phyloP scores from a whole-genome alignment of 35 echinoderm and acorn worm species.

The Ophioderma brevispina region DNA sequence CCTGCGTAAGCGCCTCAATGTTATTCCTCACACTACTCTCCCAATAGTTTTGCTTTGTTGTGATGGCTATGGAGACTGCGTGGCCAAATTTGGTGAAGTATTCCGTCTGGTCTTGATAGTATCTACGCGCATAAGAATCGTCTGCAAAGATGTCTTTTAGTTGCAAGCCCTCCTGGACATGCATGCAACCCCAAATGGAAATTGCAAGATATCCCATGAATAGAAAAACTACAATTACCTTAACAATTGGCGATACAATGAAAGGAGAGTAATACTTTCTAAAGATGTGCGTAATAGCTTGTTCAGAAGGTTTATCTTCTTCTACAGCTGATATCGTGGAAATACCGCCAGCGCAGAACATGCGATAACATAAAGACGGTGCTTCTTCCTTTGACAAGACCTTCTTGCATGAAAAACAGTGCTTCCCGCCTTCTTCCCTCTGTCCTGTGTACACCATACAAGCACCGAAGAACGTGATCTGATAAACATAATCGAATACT shows the following conservation, averaged over 20 bases:
- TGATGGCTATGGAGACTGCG: conserved; percentile 65
- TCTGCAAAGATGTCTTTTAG: conserved; percentile 74
- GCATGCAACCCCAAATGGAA: conserved; percentile 62
- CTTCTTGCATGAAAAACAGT: conserved; percentile 71
- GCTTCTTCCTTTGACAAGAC: conserved; percentile 75
- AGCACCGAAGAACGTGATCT: conserved; percentile 96
- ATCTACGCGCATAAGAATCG: conserved; percentile 63
- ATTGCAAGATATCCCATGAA: conserved; percentile 54
- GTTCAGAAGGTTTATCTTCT: conserved; percentile 27
- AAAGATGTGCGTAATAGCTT: conserved; percentile 77
- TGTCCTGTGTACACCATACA: conserved; percentile 84
- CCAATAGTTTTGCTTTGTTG: conserved; percentile 67
- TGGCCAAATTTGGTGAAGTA: conserved; percentile 73
- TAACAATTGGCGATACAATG: conserved; percentile 46
- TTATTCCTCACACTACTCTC: conserved; percentile 34
- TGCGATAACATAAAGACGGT: conserved; percentile 53
- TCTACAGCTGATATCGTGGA: conserved; percentile 20
- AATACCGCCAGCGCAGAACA: conserved; percentile 82
- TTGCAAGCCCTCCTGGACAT: conserved; percentile 78
- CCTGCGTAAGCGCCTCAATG: conserved; percentile 35
- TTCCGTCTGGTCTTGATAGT: conserved; percentile 49
- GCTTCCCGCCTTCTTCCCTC: conserved; percentile 69
- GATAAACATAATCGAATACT: conserved; percentile 83
- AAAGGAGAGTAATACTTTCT: conserved; percentile 67
- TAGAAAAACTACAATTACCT: conserved; percentile 40